Percentiles rank a stretch among this genome's conserved stretches.
phyloP scores from a whole-genome alignment of 1,140 invertebrate species.

The Platorchestia sp. region DNA sequence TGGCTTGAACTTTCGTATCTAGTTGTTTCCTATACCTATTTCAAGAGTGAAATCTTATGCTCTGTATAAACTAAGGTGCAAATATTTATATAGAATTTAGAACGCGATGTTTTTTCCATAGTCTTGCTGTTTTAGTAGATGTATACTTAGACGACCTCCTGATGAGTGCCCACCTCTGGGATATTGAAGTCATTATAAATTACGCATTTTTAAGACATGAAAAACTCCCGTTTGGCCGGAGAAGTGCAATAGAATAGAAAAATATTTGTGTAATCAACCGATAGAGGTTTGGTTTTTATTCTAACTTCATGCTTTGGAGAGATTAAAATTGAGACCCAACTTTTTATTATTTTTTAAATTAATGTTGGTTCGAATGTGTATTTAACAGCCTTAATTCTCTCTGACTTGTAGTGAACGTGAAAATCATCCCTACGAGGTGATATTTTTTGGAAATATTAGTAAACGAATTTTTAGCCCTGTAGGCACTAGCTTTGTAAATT shows the following conservation, averaged over 20 bases:
- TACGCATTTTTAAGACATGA: background rate
- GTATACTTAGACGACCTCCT: background rate
- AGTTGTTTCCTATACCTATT: background rate
- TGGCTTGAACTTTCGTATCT: background rate
- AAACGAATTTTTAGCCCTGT: background rate
- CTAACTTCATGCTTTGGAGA: background rate
- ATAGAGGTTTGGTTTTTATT: background rate
- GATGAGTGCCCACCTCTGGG: background rate
- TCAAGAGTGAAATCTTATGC: background rate
- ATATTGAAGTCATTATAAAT: background rate
- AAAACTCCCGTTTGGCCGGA: background rate
- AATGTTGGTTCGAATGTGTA: background rate
- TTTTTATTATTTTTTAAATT: background rate
- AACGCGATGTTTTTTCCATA: slow-evolving; percentile 50
- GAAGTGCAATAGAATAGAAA: slow-evolving; percentile 1
- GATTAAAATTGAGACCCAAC: background rate
- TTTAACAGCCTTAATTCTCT: background rate
- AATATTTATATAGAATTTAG: slow-evolving; percentile 48
- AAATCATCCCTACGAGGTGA: background rate
- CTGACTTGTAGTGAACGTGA: background rate
- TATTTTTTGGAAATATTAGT: background rate
- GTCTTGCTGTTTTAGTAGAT: slow-evolving; percentile 38
- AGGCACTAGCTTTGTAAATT: slow-evolving; percentile 4
- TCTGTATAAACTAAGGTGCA: slow-evolving; percentile 50
- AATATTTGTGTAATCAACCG: background rate